phyloP scores from a whole-genome alignment of 2,797 vertebrate genomes.

The Streptopelia turtur region DNA sequence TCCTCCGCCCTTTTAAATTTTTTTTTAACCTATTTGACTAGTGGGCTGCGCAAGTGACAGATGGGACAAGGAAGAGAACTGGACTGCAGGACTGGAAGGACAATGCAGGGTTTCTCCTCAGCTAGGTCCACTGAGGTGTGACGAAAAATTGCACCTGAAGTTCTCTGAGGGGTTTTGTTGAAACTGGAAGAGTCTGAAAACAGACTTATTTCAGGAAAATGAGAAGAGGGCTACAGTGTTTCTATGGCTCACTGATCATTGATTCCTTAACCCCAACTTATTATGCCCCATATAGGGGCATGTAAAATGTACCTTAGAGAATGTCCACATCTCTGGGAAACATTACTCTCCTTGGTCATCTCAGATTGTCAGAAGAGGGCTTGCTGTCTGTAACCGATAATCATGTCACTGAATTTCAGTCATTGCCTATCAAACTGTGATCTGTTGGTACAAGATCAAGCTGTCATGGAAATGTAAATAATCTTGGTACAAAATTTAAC shows the following conservation, averaged over 20 bases:
- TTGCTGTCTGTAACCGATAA: neutral
- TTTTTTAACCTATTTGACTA: accelerated
- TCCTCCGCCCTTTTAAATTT: accelerated
- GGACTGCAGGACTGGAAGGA: neutral
- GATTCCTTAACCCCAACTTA: neutral
- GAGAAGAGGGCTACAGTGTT: neutral
- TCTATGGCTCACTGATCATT: neutral
- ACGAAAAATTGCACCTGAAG: neutral
- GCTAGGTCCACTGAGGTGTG: neutral
- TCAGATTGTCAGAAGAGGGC: neutral
- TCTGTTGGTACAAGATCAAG: neutral
- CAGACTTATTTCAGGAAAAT: neutral
- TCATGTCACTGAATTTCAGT: neutral
- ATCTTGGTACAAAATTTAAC: neutral
- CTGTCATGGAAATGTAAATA: neutral
- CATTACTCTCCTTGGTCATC: neutral
- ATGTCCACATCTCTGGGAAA: neutral
- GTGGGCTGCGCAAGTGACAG: neutral
- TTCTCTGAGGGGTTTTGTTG: neutral
- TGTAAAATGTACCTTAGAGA: neutral
- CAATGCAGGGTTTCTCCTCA: neutral
- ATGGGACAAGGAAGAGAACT: neutral
- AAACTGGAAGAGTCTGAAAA: neutral
- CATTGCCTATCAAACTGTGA: neutral
- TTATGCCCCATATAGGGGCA: neutral